These are phyloP conservation scores for Phasianus colchicus DNA, from an alignment of 2,113 vertebrate genomes.

Conservation along the genomic window DNA sequence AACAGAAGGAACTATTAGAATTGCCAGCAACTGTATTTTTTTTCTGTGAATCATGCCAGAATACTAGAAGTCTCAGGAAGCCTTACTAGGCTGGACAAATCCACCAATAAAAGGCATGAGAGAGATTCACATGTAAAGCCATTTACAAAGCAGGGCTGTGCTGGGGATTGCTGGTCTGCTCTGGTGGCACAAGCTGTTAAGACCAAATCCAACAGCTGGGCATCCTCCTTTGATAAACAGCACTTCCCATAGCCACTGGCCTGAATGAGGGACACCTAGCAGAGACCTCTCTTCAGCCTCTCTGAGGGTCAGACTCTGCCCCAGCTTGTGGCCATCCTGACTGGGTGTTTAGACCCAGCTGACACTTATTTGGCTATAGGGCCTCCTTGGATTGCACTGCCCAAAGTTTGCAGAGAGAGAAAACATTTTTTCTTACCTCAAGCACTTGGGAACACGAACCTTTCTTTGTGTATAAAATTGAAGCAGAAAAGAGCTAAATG, in stretches of 20 bases:
- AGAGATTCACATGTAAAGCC: background rate
- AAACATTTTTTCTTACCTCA: background rate
- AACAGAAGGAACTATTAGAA: conserved; percentile 49
- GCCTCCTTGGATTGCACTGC: background rate
- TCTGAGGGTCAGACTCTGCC: background rate
- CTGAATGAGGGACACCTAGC: background rate
- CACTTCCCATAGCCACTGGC: background rate
- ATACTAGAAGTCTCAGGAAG: background rate
- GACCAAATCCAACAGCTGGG: background rate
- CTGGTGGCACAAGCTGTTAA: background rate
- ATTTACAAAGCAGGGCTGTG: background rate
- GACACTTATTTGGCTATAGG: background rate
- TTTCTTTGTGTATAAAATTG: conserved; percentile 1
- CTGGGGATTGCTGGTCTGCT: background rate
- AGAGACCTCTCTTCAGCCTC: background rate
- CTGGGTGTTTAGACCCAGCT: background rate
- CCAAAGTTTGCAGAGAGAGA: background rate
- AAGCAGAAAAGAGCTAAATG: conserved; percentile 14
- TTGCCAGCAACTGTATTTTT: conserved; percentile 39
- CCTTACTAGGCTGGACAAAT: conserved; percentile 19
- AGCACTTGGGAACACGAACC: background rate
- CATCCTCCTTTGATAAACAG: background rate
- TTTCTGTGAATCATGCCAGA: conserved; percentile 39
- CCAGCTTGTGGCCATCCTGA: background rate
- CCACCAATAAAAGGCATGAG: background rate